phyloP scores from a whole-genome alignment of 2,113 vertebrate species.

The Chroicocephalus ridibundus region DNA sequence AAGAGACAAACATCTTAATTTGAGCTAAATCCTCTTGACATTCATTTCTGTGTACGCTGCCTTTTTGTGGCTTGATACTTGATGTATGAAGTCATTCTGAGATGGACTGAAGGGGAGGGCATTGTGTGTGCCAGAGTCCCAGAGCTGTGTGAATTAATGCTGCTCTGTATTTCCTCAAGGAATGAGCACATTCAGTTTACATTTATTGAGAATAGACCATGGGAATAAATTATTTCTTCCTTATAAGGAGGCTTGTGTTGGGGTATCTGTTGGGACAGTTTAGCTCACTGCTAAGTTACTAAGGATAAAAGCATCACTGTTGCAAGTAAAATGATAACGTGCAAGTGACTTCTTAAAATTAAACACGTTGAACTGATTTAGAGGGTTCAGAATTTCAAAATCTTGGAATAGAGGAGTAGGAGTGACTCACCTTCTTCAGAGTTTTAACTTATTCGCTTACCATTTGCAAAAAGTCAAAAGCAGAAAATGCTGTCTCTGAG shows the following conservation, averaged over 20 bases:
- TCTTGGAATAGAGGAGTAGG: background rate
- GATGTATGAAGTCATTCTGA: slow-evolving; percentile 18
- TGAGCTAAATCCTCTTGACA: slow-evolving; percentile 8
- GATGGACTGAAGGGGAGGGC: background rate
- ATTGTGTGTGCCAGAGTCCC: background rate
- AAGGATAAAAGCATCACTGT: background rate
- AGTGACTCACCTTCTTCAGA: background rate
- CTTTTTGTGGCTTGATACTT: slow-evolving; percentile 44
- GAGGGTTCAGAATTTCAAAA: background rate
- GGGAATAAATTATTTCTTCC: slow-evolving; percentile 36
- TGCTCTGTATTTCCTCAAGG: slow-evolving; percentile 31
- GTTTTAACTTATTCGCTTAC: background rate
- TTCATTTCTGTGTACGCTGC: slow-evolving; percentile 41
- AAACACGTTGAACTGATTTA: background rate
- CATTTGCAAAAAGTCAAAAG: background rate
- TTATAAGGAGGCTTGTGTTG: background rate
- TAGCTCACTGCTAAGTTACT: background rate
- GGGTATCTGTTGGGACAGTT: background rate
- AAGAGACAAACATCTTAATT: slow-evolving; percentile 16
- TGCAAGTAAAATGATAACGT: background rate
- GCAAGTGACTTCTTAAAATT: background rate
- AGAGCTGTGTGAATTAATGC: background rate
- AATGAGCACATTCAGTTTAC: slow-evolving; percentile 18
- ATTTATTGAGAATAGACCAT: slow-evolving; percentile 8
- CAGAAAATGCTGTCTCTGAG: background rate